Conservation (phyloP, 2,113 vertebrate species). For the Varanus komodoensis region DNA sequence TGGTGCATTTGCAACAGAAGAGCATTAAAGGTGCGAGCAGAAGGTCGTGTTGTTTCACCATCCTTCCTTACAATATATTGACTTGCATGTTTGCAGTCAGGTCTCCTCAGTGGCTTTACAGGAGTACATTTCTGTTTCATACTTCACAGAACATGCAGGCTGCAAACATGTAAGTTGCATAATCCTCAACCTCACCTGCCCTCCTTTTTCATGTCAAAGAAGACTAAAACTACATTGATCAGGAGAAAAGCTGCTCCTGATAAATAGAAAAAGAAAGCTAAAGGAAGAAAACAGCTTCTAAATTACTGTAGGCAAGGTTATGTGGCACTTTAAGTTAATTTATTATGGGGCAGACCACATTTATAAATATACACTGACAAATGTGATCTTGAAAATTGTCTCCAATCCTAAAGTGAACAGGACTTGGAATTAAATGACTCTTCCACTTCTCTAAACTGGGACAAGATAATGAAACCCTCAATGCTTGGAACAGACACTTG, state of each 20-base stretch:
- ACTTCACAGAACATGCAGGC: background rate
- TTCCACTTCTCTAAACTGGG: background rate
- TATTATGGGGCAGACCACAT: background rate
- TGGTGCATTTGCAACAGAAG: background rate
- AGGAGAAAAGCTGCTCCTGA: background rate
- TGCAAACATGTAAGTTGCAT: background rate
- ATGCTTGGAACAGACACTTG: background rate
- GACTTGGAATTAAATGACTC: background rate
- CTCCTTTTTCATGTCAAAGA: background rate
- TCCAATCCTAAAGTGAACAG: background rate
- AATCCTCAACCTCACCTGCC: background rate
- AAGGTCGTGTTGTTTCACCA: background rate
- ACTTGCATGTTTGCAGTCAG: background rate
- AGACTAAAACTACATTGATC: background rate
- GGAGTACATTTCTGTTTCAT: background rate
- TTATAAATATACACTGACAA: background rate
- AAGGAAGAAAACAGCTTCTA: background rate
- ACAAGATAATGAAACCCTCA: background rate
- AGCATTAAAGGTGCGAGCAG: no score
- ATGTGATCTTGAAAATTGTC: conserved; percentile 2
- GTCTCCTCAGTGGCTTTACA: background rate
- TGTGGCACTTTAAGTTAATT: background rate
- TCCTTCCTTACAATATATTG: background rate
- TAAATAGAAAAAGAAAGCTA: background rate
- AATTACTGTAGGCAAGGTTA: background rate